Evolutionary conservation across 2,888 invertebrate species (phyloP).

Genomic region (Vannuccia rotundouncinata): DNA sequence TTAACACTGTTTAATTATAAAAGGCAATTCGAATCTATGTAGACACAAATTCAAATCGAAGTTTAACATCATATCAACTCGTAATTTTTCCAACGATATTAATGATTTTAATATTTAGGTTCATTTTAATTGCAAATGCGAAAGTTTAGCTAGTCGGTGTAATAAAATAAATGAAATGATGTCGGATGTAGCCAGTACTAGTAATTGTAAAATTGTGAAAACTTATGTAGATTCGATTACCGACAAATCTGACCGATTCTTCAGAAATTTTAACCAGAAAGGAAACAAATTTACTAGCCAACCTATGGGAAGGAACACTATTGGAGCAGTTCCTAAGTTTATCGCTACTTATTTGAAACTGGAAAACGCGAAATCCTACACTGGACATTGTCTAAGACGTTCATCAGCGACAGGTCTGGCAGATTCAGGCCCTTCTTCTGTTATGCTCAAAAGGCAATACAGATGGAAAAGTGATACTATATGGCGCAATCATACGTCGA

Average conservation of each 20-base stretch:
- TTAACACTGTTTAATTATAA: too few relatives aligned
- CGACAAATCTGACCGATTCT: neutral
- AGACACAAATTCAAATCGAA: too few relatives aligned
- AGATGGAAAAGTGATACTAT: slow-evolving; percentile 24
- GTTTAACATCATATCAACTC: too few relatives aligned
- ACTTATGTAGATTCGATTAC: neutral
- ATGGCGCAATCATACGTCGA: slow-evolving; percentile 26
- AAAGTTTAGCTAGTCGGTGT: too few relatives aligned
- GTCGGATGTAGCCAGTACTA: too few relatives aligned
- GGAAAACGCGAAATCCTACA: slow-evolving; percentile 24
- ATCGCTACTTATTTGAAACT: slow-evolving; percentile 26
- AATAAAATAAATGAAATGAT: too few relatives aligned
- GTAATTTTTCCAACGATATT: too few relatives aligned
- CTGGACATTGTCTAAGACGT: slow-evolving; percentile 26
- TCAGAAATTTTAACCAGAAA: neutral
- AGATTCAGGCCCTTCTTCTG: slow-evolving; percentile 23
- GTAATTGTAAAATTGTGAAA: too few relatives aligned
- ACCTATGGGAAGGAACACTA: slow-evolving; percentile 13
- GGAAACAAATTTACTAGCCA: neutral
- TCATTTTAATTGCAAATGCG: too few relatives aligned
- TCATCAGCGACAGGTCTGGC: slow-evolving; percentile 23
- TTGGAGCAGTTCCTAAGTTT: slow-evolving; percentile 26
- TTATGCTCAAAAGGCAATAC: slow-evolving; percentile 26
- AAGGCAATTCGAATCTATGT: too few relatives aligned
- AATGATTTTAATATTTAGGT: too few relatives aligned